Base-by-base conservation (phyloP, 2,113 vertebrate genomes). In the Embiotoca jacksoni region DNA sequence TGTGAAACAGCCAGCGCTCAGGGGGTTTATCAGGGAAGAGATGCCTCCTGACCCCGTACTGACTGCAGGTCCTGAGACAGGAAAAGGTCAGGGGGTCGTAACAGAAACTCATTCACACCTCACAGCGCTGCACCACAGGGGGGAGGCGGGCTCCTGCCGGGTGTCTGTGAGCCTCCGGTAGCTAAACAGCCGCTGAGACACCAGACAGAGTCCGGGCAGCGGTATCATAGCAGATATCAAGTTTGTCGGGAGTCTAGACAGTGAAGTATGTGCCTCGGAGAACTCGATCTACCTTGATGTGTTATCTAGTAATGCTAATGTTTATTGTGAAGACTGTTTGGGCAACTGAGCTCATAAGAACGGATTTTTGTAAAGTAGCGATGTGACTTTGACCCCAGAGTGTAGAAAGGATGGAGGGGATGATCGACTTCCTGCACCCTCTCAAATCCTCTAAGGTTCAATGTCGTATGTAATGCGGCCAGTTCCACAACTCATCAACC, bases 51-150 rank as follows among this genome's bases (percentile, higher is more conserved):
- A 88, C 81, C 85, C 49, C 6, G 0, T 54, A 37, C 81, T 82
- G 89, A 84, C 88, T 80, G 81, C 73, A 66, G 70, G 82, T 82
- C 82, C 77, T 64, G 81, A 87, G 74, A 91, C 88, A 91, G 85
- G 88, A 89, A 88, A 10, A 81, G 91, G 90, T 91, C 90, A 91
- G 36, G 59, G 70, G 89, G 91, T 91, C 81, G 0, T n/a, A 91
- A 78, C 85, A 85, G 82, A 87, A 75, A 81, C 82, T 86, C 89
- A 86, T 92, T 93, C 85, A 92, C 91, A 92, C 90, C 85, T 91
- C 89, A 62, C 62, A 54, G 76, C 5, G 4, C 67, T 46, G 62
- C 75, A 2, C 76, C 47, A 55, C 61, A n/a, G 78, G 79, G 23
- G 79, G 53, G 67, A 41, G 64, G 67, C 3, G 16, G 55, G 72